A percentile compares a stretch with the other conserved stretches of the same genome.
These are phyloP conservation scores for Tetrax tetrax DNA, from an alignment of 2,113 vertebrate genomes.

Conservation along the genomic window DNA sequence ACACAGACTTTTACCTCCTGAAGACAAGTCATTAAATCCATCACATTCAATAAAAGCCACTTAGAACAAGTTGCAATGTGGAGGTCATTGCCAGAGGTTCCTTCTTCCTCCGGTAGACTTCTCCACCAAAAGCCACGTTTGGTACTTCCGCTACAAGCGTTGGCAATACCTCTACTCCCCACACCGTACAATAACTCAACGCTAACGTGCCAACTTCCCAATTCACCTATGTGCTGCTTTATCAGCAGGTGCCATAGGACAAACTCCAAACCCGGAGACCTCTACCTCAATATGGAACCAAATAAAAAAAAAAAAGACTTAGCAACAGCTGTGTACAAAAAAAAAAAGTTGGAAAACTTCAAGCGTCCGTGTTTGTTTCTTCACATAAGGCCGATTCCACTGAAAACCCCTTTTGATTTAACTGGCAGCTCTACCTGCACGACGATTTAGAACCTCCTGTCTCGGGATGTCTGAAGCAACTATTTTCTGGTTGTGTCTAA, in stretches of 20 bases:
- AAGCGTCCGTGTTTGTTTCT: not conserved
- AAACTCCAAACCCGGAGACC: not conserved
- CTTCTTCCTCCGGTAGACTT: not conserved
- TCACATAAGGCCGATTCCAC: not conserved
- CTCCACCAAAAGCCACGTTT: not conserved
- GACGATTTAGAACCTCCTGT: not conserved
- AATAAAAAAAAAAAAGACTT: not conserved
- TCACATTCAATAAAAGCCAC: not conserved
- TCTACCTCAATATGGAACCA: not conserved
- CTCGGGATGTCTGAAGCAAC: not conserved
- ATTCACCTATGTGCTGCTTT: not conserved
- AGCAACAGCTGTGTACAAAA: not conserved
- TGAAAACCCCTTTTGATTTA: not conserved
- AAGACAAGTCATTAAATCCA: not conserved
- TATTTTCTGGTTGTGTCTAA: not conserved
- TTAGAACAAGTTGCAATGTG: not conserved
- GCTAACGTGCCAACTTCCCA: not conserved
- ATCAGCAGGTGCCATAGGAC: not conserved
- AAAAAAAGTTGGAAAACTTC: not conserved
- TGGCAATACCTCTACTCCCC: not conserved
- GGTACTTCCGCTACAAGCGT: fast-evolving
- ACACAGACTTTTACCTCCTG: not conserved
- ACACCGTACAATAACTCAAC: not conserved
- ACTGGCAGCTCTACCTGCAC: not conserved
- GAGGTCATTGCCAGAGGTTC: not conserved